Evolutionary conservation across 2,888 invertebrate genomes (phyloP), one percentile per base, ranked within the genome.

Genomic region (Bursaphelenchus okinawaensis): DNA sequence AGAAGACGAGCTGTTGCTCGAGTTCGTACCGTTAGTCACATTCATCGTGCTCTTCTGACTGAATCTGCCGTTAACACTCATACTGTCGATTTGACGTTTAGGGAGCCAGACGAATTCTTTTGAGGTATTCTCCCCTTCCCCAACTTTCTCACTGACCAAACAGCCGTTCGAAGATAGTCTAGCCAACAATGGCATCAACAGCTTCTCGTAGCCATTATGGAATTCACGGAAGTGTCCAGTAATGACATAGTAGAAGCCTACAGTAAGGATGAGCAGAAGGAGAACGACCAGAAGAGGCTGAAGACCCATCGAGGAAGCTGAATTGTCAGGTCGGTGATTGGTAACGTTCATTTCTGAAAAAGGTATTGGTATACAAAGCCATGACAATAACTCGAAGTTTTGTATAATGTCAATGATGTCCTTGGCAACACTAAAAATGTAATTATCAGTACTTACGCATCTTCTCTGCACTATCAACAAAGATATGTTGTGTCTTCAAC

Each of bases 41-140:
- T n/a, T n/a, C n/a, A n/a, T n/a, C 6, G 75, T 74, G n/a, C n/a
- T n/a, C n/a, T n/a, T n/a, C n/a, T n/a, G n/a, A n/a, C n/a, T n/a
- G n/a, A n/a, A n/a, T n/a, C n/a, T n/a, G 68, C 70, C 73, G n/a
- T n/a, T n/a, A 19, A 73, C 56, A 62, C 71, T 72, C 31, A 66
- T 68, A 31, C 55, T 70, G 56, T 73, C 73, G 24, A 70, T 31
- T 40, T 72, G 65, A 8, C 58, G 40, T 50, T 70, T 69, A 12
- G 70, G 62, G n/a, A 73, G 22, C 79, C 79, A 79, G 4, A 79
- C 74, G 77, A 77, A 79, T 66, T 79, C 79, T 58, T 79, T 77
- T 1, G 71, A 73, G 29, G 71, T 69, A 58, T 77, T 75, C 23
- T 74, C 74, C 40, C 65, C 61, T 64, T 61, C 67, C 23, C 28